A percentile compares a stretch with the other conserved stretches of the same genome.
Conservation (phyloP, 2,113 vertebrate species). For the Perca fluviatilis region DNA sequence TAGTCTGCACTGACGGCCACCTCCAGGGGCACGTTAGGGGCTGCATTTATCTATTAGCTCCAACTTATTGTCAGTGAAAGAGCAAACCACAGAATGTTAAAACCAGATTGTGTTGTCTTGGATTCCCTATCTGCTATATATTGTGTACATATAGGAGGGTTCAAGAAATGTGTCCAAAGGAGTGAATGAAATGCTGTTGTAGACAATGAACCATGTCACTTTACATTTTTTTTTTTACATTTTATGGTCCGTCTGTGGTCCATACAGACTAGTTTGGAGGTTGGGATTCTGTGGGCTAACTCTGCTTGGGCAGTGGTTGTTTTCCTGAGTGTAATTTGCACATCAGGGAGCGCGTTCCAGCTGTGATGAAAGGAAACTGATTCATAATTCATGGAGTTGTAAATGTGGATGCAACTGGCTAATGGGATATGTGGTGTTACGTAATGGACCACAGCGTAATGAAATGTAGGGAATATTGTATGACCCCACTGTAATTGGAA, state of each 20-base stretch:
- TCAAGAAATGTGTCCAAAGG: background rate
- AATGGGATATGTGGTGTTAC: conserved; percentile 72
- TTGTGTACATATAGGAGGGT: background rate
- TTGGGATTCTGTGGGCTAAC: conserved; percentile 13
- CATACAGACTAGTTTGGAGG: background rate
- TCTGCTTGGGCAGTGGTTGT: conserved; percentile 53
- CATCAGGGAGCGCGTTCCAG: conserved; percentile 69
- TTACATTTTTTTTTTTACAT: background rate
- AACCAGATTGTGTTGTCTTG: conserved; percentile 3
- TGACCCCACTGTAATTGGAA: conserved; percentile 50
- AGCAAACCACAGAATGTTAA: conserved; percentile 34
- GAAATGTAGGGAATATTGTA: conserved; percentile 66
- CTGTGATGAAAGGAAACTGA: conserved; percentile 77
- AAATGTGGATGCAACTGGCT: conserved; percentile 74
- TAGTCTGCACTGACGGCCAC: conserved; percentile 31
- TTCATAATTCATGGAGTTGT: conserved; percentile 80
- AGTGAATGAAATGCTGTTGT: background rate
- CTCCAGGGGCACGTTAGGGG: conserved; percentile 40
- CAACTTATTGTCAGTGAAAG: conserved; percentile 48
- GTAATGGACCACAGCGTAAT: conserved; percentile 72
- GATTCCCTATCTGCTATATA: conserved; percentile 3
- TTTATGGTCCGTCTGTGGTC: background rate
- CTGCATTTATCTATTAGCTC: conserved; percentile 61
- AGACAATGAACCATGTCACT: background rate
- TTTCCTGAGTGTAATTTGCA: conserved; percentile 74